Percentiles rank a stretch among this genome's conserved stretches.
Evolutionary conservation across 2,797 vertebrate species (phyloP).

Genomic region (Sphenopsis melanotis): DNA sequence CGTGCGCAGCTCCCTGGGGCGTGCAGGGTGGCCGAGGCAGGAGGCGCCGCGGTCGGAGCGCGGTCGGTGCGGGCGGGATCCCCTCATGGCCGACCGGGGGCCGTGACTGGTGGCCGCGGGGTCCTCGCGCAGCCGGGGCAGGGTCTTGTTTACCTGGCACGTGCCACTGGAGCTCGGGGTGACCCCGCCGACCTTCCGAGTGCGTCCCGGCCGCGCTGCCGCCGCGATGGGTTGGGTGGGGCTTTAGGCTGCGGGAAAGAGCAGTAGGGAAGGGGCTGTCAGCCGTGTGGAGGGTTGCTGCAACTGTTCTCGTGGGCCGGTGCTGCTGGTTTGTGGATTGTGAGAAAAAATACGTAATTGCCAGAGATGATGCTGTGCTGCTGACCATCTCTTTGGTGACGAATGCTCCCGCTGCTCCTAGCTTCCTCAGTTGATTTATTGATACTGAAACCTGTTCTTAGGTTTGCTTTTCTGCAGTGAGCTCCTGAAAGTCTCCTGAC

Average conservation of each 20-base stretch:
- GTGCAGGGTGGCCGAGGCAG: rapidly evolving
- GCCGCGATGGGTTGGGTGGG: neutral
- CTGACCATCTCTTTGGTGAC: rapidly evolving
- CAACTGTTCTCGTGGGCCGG: neutral
- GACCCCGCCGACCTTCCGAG: neutral
- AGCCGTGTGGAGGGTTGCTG: neutral
- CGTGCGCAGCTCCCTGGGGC: neutral
- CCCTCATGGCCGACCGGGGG: neutral
- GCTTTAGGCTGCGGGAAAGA: neutral
- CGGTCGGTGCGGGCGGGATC: neutral
- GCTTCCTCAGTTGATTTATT: neutral
- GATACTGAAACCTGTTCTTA: rapidly evolving
- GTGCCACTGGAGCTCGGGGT: neutral
- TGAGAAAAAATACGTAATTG: rapidly evolving
- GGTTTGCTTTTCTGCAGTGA: neutral
- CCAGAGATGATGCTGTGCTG: rapidly evolving
- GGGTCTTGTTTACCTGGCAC: too few species aligned
- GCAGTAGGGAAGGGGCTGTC: neutral
- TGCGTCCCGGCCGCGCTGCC: neutral
- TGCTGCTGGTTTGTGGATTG: neutral
- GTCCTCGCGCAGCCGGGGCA: neutral
- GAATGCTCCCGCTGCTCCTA: rapidly evolving
- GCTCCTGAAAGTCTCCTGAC: too few species aligned
- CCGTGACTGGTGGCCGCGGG: too few species aligned
- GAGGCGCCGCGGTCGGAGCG: rapidly evolving